Evolutionary conservation across 23 tunicate species (phyloP), one percentile per base, ranked within the genome.

Genomic region (Trididemnum miniatum): DNA sequence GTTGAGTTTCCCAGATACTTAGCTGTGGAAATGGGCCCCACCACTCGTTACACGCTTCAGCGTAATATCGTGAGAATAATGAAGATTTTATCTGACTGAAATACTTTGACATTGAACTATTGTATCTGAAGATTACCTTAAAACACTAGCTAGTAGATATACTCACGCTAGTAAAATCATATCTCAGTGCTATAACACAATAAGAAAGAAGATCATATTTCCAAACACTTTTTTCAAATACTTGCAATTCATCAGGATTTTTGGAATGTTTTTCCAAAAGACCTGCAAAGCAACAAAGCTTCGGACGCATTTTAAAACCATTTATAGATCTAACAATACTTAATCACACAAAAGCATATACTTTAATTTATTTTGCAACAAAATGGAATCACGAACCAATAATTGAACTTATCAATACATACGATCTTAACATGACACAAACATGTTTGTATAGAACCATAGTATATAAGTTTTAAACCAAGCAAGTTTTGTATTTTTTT

Each of bases 201-300:
- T 91, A 91, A 2, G 91, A 82, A 31, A 91, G 40, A 27, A 91
- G 34, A 67, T 91, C 97, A 69, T 91, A 91, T 59, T 91, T 81
- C 97, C 85, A 85, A 57, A 91, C 82, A 27, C 36, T 77, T 65
- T 65, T 35, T 1, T 69, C 76, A 20, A 91, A 22, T 27, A 59
- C 49, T 51, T 74, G 67, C 23, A 66, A 39, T 51, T 76, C 87
- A 32, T 82, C 76, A 33, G 78, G 72, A 0, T 72, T 54, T 20
- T 35, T 59, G 18, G 86, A 79, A 39, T 75, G 34, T 44, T 78
- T 71, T 2, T 91, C 67, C 31, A 91, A 32, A 12, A 91, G 35
- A 35, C 51, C 83, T 86, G 71, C 52, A 69, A 67, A 44, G n/a
- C n/a, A n/a, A n/a, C n/a, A n/a, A n/a, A n/a, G n/a, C n/a, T n/a